Evolutionary conservation across 2,113 vertebrate genomes (phyloP).

Genomic region (Aegithalos caudatus): DNA sequence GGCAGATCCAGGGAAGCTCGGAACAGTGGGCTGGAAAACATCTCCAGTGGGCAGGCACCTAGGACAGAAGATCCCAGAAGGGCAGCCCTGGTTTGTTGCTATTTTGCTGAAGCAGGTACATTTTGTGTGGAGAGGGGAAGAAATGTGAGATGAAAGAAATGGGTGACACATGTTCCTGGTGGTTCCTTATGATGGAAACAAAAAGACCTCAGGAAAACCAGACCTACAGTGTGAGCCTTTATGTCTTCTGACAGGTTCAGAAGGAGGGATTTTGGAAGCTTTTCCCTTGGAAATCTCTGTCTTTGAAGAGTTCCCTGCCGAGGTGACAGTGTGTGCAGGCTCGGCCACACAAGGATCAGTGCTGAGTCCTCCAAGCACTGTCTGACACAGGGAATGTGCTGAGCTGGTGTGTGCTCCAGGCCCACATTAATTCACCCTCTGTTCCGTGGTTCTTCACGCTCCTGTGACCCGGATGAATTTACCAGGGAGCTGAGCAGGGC

Average conservation of each 20-base stretch:
- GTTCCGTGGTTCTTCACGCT: neutral
- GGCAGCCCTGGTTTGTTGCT: neutral
- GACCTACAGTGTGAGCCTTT: neutral
- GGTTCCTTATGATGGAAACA: neutral
- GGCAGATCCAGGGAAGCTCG: neutral
- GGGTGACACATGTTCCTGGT: neutral
- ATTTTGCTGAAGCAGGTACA: neutral
- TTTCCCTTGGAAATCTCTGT: neutral
- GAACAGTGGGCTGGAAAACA: accelerated
- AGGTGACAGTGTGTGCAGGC: neutral
- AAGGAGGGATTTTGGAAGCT: neutral
- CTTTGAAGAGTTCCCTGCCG: neutral
- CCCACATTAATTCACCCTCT: neutral
- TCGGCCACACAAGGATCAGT: neutral
- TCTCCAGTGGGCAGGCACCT: neutral
- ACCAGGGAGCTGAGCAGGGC: neutral
- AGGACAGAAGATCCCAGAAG: neutral
- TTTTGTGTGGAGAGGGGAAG: neutral
- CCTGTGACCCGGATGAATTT: slow-evolving; percentile 3
- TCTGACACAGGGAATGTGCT: neutral
- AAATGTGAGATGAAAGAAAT: neutral
- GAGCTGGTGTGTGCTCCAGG: neutral
- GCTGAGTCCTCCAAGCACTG: neutral
- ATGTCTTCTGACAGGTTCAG: neutral
- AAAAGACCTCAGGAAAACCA: neutral